Base-by-base conservation (phyloP, 2,113 vertebrate species). In the Callaeas wilsoni region DNA sequence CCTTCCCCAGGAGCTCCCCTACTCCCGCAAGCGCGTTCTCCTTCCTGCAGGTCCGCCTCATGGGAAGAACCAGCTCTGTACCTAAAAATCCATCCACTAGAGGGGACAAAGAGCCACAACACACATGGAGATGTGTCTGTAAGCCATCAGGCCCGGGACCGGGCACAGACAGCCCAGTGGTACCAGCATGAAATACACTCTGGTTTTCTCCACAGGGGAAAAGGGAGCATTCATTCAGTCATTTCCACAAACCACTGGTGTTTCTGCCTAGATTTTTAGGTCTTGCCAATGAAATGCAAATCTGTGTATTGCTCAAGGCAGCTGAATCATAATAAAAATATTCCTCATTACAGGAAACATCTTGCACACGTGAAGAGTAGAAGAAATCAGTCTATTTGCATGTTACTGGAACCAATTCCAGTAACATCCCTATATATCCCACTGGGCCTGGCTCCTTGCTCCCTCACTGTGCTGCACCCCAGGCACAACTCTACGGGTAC, bases 71-170 rank as follows among this genome's bases (percentile, higher is more conserved):
- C 35, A 75, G 32, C 56, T 53, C 25, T 82, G 87, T 75, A 75
- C 47, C 10, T 2, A 60, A 73, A 78, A n/a, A 56, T 88, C 70
- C 55, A 78, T 87, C 93, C 92, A 92, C 90, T 90, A 92, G 90
- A 93, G 94, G 94, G 94, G 60, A 81, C 56, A 86, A 90, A 75
- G 79, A 94, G 79, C 80, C 2, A 1, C 37, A 25, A 41, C 14
- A 46, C 18, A 6, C 14, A 11, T 33, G 74, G 74, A 70, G 39
- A 70, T 6, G 4, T 11, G 27, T 55, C 88, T 83, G 16, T 4
- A 5, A 81, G 29, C 16, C 35, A 8, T 3, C 17, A 29, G 64
- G 13, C 44, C 11, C 0, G 0, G 12, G 30, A 67, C 10, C 44
- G 52, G 68, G 14, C 26, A 37, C 32, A 57, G 30, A 17, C 13